Evolutionary conservation across 2,797 vertebrate genomes (phyloP).

Genomic region (Chrosomus eos): DNA sequence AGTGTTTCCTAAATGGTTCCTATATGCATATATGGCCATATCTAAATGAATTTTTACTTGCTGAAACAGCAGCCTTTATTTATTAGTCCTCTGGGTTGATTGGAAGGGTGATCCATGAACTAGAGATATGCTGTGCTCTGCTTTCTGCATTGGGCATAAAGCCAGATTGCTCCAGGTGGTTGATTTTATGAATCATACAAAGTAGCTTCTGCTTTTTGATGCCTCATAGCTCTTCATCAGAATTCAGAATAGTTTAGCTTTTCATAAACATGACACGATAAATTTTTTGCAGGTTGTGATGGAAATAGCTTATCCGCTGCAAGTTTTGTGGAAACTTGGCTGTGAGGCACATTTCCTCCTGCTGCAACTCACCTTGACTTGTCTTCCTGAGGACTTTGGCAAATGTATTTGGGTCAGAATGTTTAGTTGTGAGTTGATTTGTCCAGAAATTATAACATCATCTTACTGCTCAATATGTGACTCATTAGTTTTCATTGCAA

Average conservation of each 20-base stretch:
- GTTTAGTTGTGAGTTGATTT: neutral
- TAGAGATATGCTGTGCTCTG: neutral
- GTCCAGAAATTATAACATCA: neutral
- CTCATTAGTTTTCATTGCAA: neutral
- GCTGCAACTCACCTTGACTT: conserved; percentile 31
- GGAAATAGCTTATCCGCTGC: conserved; percentile 13
- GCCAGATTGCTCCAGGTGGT: conserved; percentile 7
- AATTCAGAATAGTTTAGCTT: neutral
- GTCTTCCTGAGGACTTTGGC: conserved; percentile 35
- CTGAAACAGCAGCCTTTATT: neutral
- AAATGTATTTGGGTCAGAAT: conserved; percentile 8
- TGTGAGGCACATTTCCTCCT: conserved; percentile 22
- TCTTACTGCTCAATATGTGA: neutral
- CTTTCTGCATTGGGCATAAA: neutral
- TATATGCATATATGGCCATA: neutral
- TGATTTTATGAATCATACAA: conserved; percentile 4
- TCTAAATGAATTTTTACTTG: neutral
- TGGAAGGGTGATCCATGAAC: neutral
- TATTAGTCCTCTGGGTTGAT: neutral
- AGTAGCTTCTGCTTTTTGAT: neutral
- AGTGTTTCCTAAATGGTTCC: neutral
- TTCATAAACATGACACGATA: neutral
- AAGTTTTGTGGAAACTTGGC: conserved; percentile 47
- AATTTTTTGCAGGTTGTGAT: neutral
- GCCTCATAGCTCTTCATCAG: neutral